Conservation (phyloP, 2,888 invertebrate species). For the Acleris literana region DNA sequence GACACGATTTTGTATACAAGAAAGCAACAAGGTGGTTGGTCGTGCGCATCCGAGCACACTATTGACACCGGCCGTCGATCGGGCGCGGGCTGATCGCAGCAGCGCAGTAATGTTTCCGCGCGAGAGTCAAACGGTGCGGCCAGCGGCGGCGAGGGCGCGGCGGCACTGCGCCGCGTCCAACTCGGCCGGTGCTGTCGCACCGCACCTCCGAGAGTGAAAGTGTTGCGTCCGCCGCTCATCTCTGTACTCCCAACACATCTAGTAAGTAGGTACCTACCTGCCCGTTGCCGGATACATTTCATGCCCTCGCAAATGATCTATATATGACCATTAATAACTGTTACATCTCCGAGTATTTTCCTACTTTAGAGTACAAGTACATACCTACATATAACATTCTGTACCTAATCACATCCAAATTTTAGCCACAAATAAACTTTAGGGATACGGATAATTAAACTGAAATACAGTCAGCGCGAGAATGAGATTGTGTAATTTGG, state of each 20-base stretch:
- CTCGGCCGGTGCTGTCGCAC: constrained; percentile 58
- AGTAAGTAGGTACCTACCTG: constrained; percentile 47
- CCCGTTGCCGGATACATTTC: not conserved
- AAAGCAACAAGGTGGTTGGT: constrained; percentile 61
- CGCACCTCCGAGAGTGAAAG: constrained; percentile 75
- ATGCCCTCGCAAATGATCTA: no score
- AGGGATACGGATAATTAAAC: no score
- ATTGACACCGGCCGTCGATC: constrained; percentile 65
- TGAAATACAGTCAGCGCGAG: no score
- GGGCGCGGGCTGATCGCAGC: constrained; percentile 50
- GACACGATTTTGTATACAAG: constrained; percentile 65
- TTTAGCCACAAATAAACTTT: no score
- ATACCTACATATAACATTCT: no score
- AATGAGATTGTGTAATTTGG: no score
- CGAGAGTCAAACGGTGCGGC: constrained; percentile 60
- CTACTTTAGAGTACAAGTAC: no score
- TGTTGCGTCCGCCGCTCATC: constrained; percentile 69
- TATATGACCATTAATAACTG: no score
- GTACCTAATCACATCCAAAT: no score
- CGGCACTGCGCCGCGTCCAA: constrained; percentile 62
- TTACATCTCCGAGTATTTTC: no score
- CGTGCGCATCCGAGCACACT: constrained; percentile 64
- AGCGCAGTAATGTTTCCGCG: constrained; percentile 43
- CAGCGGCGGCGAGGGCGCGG: constrained; percentile 67
- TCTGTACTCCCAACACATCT: constrained; percentile 63